Evolutionary conservation across 2,113 vertebrate genomes (phyloP).

Genomic region (Odocoileus hemionus): DNA sequence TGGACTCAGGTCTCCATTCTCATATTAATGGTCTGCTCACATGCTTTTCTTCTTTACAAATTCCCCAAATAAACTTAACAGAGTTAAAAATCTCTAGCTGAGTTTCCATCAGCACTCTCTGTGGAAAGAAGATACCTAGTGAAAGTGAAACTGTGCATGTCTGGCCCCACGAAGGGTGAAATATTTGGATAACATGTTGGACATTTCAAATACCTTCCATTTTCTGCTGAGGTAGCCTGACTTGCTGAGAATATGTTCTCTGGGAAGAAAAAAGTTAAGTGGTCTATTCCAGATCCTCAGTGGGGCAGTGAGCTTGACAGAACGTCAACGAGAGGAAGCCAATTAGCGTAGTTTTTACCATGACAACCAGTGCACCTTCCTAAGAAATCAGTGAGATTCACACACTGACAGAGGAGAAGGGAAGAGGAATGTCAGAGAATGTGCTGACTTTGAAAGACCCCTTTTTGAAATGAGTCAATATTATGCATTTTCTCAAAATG

Average conservation of each 20-base stretch:
- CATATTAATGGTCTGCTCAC: conserved; percentile 4
- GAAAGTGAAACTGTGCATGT: conserved; percentile 37
- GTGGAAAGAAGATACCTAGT: conserved; percentile 40
- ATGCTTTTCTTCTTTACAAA: conserved; percentile 36
- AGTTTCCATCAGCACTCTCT: conserved; percentile 41
- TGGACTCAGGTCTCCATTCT: conserved; percentile 4
- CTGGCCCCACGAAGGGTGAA: conserved; percentile 45
- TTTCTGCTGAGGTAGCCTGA: conserved; percentile 60
- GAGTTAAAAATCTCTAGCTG: conserved; percentile 57
- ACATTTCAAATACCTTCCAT: conserved; percentile 38
- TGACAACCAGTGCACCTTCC: conserved; percentile 67
- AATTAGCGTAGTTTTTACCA: conserved; percentile 72
- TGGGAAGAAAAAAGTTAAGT: conserved; percentile 66
- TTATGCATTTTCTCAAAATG: conserved; percentile 46
- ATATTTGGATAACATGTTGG: conserved; percentile 37
- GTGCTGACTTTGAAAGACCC: background rate
- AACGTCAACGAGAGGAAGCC: conserved; percentile 64
- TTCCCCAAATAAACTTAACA: conserved; percentile 29
- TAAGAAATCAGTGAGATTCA: conserved; percentile 30
- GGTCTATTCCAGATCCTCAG: conserved; percentile 63
- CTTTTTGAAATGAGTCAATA: conserved; percentile 59
- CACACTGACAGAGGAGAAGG: background rate
- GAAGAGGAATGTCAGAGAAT: conserved; percentile 57
- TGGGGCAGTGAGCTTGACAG: conserved; percentile 58
- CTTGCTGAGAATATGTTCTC: conserved; percentile 14